Conservation (phyloP, 53 echinoderm and acorn worm genomes). For the Paracentrotus lividus region DNA sequence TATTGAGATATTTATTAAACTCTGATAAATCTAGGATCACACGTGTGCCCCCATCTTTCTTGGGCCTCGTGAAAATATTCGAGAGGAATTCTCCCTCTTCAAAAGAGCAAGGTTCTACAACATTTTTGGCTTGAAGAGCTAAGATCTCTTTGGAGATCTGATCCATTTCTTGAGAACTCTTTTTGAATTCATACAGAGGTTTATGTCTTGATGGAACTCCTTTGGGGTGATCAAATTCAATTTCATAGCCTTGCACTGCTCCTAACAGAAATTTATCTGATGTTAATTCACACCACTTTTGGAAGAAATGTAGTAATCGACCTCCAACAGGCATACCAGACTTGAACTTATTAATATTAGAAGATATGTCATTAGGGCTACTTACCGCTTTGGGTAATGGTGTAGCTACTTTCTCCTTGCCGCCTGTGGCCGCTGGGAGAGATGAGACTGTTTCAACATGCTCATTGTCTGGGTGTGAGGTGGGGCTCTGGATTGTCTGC, state of each 20-base stretch:
- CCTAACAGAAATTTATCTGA: not conserved
- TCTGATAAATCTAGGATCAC: constrained; percentile 68
- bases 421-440: no score
- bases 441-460: no score
- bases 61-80: constrained; percentile 75
- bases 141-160: not conserved
- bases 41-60: constrained; percentile 66
- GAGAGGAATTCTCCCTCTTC: no score
- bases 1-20: constrained; percentile 54
- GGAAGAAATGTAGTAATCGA: no score
- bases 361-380: no score
- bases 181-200: not conserved
- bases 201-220: not conserved
- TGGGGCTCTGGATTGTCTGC: no score
- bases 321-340: no score
- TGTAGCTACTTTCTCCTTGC: no score
- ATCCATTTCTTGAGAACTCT: not conserved
- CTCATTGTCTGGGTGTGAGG: no score
- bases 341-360: no score
- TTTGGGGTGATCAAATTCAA: constrained; percentile 39
- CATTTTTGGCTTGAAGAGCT: not conserved
- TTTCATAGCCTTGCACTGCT: constrained; percentile 57
- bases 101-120: constrained; percentile 36
- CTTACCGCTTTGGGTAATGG: no score
- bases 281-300: no score